Conservation (phyloP, 2,113 vertebrate genomes). For the Stegostoma tigrinum region DNA sequence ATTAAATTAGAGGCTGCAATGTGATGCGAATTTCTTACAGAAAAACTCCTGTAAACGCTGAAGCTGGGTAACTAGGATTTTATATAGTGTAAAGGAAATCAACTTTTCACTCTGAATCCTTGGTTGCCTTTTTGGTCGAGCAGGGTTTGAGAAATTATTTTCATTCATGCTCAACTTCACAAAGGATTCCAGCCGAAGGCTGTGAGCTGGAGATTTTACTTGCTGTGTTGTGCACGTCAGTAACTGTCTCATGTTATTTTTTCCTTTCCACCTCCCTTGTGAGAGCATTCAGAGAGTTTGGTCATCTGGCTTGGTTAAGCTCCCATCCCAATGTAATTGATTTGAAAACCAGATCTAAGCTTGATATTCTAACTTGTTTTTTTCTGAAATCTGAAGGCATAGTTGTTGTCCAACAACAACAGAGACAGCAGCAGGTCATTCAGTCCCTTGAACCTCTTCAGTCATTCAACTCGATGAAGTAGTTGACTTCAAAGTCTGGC, state of each 20-base stretch:
- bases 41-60: neutral
- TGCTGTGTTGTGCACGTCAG: neutral
- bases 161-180: neutral
- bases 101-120: neutral
- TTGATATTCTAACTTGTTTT: neutral
- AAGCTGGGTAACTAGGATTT: neutral
- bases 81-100: neutral
- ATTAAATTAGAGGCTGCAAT: neutral
- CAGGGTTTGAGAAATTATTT: neutral
- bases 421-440: neutral
- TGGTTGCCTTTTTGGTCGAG: neutral
- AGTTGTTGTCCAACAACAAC: neutral
- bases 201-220: neutral
- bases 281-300: neutral
- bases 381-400: neutral
- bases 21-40: neutral
- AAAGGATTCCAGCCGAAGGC: neutral
- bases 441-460: neutral
- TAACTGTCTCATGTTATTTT: neutral
- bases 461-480: neutral
- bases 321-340: neutral
- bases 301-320: neutral
- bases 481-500: neutral
- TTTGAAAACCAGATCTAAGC: neutral
- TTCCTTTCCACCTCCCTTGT: neutral